phyloP scores from a whole-genome alignment of 2,113 vertebrate genomes.

The Passer montanus region DNA sequence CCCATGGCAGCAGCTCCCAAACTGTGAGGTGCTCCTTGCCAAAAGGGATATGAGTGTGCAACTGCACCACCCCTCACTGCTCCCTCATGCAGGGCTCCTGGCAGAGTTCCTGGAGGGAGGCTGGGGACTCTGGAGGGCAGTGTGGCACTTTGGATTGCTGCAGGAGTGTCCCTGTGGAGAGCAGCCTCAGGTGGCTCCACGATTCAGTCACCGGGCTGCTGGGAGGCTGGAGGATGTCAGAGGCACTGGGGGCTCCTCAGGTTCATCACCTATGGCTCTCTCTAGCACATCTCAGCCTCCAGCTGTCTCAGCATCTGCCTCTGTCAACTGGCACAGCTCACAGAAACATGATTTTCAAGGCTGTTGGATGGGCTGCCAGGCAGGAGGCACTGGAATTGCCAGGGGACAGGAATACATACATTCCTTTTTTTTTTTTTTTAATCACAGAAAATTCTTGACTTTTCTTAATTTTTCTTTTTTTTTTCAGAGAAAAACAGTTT shows the following conservation, averaged over 20 bases:
- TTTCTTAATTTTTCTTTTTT: neutral
- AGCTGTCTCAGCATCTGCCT: neutral
- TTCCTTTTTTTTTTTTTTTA: neutral
- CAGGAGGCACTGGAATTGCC: neutral
- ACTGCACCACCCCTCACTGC: neutral
- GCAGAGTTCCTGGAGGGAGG: neutral
- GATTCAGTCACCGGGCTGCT: rapidly evolving
- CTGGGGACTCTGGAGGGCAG: neutral
- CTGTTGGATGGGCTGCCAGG: neutral
- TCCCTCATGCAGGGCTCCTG: neutral
- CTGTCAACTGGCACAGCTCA: neutral
- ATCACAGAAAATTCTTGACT: neutral
- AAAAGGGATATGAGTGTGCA: neutral
- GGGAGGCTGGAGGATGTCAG: neutral
- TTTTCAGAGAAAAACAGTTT: neutral
- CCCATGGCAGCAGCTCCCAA: neutral
- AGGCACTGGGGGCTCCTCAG: neutral
- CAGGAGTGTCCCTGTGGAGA: neutral
- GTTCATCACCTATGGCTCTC: neutral
- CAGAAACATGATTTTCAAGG: neutral
- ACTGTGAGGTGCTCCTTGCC: neutral
- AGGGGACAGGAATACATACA: neutral
- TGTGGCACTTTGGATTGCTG: neutral
- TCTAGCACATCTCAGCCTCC: neutral
- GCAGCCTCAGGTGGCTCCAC: neutral